Conservation (phyloP, 1,140 invertebrate species). For the Hypsibius dujardini region DNA sequence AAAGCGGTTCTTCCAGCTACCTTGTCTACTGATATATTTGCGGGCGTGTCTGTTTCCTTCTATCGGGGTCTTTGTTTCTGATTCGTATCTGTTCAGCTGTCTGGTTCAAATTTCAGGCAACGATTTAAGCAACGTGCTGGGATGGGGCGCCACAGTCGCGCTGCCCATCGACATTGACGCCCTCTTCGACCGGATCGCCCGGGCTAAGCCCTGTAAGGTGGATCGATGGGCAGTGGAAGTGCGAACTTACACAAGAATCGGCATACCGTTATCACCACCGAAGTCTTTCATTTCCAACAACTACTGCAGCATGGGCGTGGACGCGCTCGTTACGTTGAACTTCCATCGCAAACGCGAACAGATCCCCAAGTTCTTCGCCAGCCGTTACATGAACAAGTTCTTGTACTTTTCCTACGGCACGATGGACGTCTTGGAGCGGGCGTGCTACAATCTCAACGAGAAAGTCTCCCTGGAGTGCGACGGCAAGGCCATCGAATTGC, state of each 20-base stretch:
- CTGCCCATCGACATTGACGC: constrained; percentile 11
- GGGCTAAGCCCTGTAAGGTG: constrained; percentile 9
- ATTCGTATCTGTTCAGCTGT: no score
- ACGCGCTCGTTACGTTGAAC: constrained; percentile 76
- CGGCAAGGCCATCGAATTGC: constrained; percentile 47
- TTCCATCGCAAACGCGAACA: constrained; percentile 62
- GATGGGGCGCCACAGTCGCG: constrained; percentile 49
- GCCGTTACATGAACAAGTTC: constrained; percentile 73
- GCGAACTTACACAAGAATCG: constrained; percentile 2
- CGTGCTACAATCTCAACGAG: constrained; percentile 60
- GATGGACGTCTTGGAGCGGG: constrained; percentile 64
- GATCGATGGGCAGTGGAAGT: constrained; percentile 6
- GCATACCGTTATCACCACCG: background rate
- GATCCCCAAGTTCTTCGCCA: constrained; percentile 47
- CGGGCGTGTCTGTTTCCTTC: background rate
- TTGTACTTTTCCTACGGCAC: constrained; percentile 76
- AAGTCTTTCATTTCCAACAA: constrained; percentile 57
- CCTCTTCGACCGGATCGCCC: background rate
- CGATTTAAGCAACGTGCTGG: constrained; percentile 59
- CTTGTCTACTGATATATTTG: no score
- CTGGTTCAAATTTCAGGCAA: no score
- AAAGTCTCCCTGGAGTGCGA: constrained; percentile 57
- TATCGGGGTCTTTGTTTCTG: background rate
- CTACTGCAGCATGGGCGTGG: constrained; percentile 78
- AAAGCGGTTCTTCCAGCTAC: no score